These are phyloP conservation scores for Ancistrus triradiatus DNA, from an alignment of 2,113 vertebrate species.

Conservation along the genomic window DNA sequence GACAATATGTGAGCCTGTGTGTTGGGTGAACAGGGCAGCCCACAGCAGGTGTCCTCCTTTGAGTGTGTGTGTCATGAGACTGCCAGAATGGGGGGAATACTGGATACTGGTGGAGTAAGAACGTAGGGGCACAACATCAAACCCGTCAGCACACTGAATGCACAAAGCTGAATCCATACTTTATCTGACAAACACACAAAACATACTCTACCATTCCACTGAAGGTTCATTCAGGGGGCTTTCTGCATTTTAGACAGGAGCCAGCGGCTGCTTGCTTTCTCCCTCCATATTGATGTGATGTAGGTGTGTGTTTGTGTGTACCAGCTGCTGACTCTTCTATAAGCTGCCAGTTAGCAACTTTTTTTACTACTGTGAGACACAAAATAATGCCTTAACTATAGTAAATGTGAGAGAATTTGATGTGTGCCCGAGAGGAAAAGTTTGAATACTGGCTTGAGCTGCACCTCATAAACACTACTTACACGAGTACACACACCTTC, in stretches of 20 bases:
- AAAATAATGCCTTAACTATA: background rate
- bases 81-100: background rate
- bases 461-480: slow-evolving; percentile 11
- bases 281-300: slow-evolving; percentile 34
- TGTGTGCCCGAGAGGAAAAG: slow-evolving; percentile 1
- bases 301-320: slow-evolving; percentile 22
- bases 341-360: background rate
- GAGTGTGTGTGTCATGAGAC: background rate
- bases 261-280: slow-evolving; percentile 60
- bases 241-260: slow-evolving; percentile 53
- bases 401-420: slow-evolving; percentile 5
- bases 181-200: slow-evolving; percentile 18
- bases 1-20: too few species aligned
- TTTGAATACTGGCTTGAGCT: slow-evolving; percentile 12
- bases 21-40: slow-evolving; percentile 18
- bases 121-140: slow-evolving; percentile 1
- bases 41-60: slow-evolving; percentile 36
- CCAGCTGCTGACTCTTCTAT: slow-evolving; percentile 20
- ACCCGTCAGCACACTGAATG: slow-evolving; percentile 12
- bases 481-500: slow-evolving; percentile 38
- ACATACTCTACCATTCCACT: slow-evolving; percentile 9
- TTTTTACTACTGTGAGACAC: slow-evolving; percentile 10
- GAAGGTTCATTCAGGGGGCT: slow-evolving; percentile 52
- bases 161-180: slow-evolving; percentile 5
- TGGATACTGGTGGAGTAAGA: background rate